Base-by-base conservation (phyloP, 2,113 vertebrate genomes). In the Pampusana beccarii region DNA sequence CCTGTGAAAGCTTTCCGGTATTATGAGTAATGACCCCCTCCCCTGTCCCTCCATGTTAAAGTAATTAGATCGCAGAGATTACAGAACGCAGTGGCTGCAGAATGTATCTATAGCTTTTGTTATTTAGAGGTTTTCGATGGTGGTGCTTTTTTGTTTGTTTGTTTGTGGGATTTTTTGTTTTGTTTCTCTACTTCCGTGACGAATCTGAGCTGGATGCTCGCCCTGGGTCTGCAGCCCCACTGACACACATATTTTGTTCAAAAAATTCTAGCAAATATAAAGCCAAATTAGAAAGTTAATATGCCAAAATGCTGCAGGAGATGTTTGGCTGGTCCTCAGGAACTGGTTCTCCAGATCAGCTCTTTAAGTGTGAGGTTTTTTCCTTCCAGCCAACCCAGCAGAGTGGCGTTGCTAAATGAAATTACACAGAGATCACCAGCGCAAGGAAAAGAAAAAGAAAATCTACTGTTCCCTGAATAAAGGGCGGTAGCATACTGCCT, bases 51-150 rank as follows among this genome's bases (percentile, higher is more conserved):
- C 71, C 69, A 86, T 86, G 90, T 86, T 93, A 94, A 96, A 96
- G 75, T 57, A 96, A 92, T 95, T 90, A 83, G 42, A 72, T 64
- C 67, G 48, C 57, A 95, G 86, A 96, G 42, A 72, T 64, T 71
- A 44, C 57, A 95, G 86, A 96, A 93, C 28, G n/a, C 50, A 24
- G 74, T 33, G 86, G 65, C 50, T 83, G 21, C 34, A 84, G 72
- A 57, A 75, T 61, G 16, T 60, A 75, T 93, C 79, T 80, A 46
- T 81, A 53, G 80, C 26, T 91, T 96, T 87, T 84, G 33, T 86
- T 92, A 71, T 71, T 92, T 85, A 77, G 58, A 19, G 44, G 44
- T 46, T 46, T 46, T 19, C 18, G 4, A 18, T 46, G 44, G 17
- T 46, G 50, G 50, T 51, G 50, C 3, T 14, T 51, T 51, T 51